These are phyloP conservation scores for Podotricha telesiphe DNA, from an alignment of 2,888 invertebrate genomes.

Conservation along the genomic window DNA sequence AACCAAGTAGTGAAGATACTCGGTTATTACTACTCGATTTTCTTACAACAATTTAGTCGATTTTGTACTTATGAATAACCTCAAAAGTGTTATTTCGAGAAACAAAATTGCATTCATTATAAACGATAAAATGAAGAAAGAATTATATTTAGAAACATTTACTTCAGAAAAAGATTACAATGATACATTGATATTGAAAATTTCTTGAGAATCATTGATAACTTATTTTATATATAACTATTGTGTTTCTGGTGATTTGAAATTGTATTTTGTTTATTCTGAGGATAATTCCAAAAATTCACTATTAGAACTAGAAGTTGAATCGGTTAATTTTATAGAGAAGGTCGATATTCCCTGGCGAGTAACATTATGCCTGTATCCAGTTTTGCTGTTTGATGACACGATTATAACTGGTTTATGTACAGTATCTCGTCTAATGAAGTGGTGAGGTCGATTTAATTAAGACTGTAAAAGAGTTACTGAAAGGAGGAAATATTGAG, in stretches of 20 bases:
- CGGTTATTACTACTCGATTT: no score
- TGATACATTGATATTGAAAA: constrained; percentile 49
- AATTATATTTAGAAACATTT: constrained; percentile 61
- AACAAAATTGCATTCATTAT: not conserved
- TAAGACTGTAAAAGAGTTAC: constrained; percentile 79
- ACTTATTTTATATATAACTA: constrained; percentile 85
- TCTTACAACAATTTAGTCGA: no score
- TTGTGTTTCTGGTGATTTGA: constrained; percentile 73
- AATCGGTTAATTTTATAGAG: constrained; percentile 60
- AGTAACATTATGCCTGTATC: constrained; percentile 82
- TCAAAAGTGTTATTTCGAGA: not conserved
- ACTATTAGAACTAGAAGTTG: constrained; percentile 57
- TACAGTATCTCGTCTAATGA: constrained; percentile 88
- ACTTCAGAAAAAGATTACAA: constrained; percentile 51
- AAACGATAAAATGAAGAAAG: constrained; percentile 51
- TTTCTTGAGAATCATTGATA: constrained; percentile 85
- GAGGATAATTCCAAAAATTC: constrained; percentile 46
- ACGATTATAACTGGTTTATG: constrained; percentile 90
- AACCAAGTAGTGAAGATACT: no score
- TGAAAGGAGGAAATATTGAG: constrained; percentile 50
- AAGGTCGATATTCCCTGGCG: constrained; percentile 73
- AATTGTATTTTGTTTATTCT: constrained; percentile 70
- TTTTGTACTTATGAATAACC: not conserved
- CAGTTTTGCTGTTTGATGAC: constrained; percentile 84
- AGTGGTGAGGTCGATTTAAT: constrained; percentile 92